phyloP scores from a whole-genome alignment of 2,113 vertebrate species.

The Hydropotes inermis region DNA sequence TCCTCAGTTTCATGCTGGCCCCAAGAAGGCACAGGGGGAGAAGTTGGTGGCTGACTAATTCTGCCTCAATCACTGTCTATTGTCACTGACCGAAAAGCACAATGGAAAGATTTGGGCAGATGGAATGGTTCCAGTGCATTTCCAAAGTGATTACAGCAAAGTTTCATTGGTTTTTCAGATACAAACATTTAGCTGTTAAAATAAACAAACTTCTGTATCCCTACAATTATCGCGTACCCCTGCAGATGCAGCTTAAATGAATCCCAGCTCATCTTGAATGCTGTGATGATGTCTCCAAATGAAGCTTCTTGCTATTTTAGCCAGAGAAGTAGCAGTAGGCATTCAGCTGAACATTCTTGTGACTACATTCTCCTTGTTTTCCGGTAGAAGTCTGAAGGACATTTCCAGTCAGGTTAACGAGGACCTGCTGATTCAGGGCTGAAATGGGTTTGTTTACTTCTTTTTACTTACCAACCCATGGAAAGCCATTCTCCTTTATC shows the following conservation, averaged over 20 bases:
- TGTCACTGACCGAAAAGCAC: neutral
- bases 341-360: neutral
- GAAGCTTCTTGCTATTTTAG: constrained; percentile 12
- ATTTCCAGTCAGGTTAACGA: constrained; percentile 43
- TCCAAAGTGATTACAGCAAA: constrained; percentile 47
- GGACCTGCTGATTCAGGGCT: constrained; percentile 40
- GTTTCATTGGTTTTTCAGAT: constrained; percentile 47
- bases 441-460: neutral
- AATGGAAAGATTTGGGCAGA: neutral
- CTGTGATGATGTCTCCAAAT: neutral
- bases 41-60: neutral
- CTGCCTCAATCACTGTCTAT: neutral
- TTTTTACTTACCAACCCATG: neutral
- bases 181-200: constrained; percentile 48
- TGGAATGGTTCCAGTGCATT: constrained; percentile 14
- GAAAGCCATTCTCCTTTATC: constrained; percentile 4
- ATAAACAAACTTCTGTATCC: constrained; percentile 59
- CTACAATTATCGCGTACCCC: constrained; percentile 15
- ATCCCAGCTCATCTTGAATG: neutral
- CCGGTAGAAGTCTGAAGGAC: neutral
- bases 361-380: neutral
- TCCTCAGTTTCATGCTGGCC: neutral
- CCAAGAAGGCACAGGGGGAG: neutral
- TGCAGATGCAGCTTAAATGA: constrained; percentile 45
- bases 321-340: neutral